phyloP scores from a whole-genome alignment of 2,797 vertebrate genomes.

The Acanthiza pusilla region DNA sequence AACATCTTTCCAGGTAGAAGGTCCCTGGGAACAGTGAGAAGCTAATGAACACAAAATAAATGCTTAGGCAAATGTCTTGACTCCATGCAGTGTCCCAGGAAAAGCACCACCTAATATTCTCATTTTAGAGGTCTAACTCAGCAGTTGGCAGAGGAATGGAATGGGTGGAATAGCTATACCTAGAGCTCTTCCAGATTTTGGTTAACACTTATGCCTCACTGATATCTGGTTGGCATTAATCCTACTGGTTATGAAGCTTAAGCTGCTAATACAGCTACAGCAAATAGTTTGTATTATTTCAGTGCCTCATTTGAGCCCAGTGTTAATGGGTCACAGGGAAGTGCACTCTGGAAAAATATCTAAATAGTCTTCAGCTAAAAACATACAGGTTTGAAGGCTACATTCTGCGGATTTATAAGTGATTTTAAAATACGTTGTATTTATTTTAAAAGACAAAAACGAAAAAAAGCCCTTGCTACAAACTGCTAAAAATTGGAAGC shows the following conservation, averaged over 20 bases:
- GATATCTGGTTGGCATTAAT: background rate
- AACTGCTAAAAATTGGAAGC: background rate
- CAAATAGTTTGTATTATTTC: background rate
- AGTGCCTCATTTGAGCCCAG: background rate
- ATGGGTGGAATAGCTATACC: background rate
- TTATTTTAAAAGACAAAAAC: background rate
- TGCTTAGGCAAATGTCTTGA: background rate
- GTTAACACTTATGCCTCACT: background rate
- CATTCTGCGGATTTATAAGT: background rate
- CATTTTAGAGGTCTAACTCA: background rate
- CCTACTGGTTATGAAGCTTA: background rate
- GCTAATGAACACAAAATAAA: background rate
- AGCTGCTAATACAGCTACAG: background rate
- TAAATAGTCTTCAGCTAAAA: background rate
- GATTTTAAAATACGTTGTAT: background rate
- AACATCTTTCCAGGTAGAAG: background rate
- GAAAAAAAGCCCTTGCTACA: background rate
- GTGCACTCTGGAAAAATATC: background rate
- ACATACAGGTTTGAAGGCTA: background rate
- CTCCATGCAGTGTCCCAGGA: background rate
- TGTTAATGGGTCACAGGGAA: background rate
- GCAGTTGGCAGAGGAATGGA: background rate
- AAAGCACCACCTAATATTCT: background rate
- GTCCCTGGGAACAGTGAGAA: background rate
- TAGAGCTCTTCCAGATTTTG: background rate